A percentile compares a stretch with the other conserved stretches of the same genome.
phyloP scores from a whole-genome alignment of 2,797 vertebrate genomes.

The Sarcophilus harrisii region DNA sequence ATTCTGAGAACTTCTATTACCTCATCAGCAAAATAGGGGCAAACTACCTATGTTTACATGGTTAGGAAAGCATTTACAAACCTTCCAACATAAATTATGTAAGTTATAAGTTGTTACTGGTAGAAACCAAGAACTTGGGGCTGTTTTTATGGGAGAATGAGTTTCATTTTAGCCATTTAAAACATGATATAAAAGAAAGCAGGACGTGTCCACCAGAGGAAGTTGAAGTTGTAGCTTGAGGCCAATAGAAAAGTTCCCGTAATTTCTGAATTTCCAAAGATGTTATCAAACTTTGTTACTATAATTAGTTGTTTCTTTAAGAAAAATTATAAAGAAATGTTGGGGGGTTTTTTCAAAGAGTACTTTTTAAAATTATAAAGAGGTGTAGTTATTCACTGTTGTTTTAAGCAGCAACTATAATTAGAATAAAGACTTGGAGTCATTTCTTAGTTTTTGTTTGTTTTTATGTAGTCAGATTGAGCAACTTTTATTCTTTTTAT shows the following conservation, averaged over 20 bases:
- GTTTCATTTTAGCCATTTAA: not conserved
- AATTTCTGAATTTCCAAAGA: constrained; percentile 11
- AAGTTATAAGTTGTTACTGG: not conserved
- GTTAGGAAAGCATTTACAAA: not conserved
- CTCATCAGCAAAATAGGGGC: not conserved
- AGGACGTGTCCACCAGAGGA: not conserved
- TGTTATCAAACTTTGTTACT: constrained; percentile 36
- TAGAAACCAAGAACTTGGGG: not conserved
- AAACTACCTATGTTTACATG: not conserved
- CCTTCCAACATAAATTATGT: not conserved
- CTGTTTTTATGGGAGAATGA: not conserved
- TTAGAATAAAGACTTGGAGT: constrained; percentile 29
- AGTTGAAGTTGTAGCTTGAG: not conserved
- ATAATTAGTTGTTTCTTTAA: constrained; percentile 24
- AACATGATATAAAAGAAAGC: not conserved
- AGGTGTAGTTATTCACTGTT: constrained; percentile 22
- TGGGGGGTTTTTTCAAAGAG: constrained; percentile 20
- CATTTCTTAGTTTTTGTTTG: constrained; percentile 14
- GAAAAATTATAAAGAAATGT: constrained; percentile 35
- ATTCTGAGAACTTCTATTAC: not conserved
- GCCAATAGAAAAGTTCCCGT: not conserved
- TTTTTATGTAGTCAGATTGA: constrained; percentile 32
- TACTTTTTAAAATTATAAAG: constrained; percentile 38
- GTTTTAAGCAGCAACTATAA: constrained; percentile 42
- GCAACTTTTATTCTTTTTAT: constrained; percentile 13